phyloP scores from a whole-genome alignment of 2,113 vertebrate genomes.

The Meriones unguiculatus region DNA sequence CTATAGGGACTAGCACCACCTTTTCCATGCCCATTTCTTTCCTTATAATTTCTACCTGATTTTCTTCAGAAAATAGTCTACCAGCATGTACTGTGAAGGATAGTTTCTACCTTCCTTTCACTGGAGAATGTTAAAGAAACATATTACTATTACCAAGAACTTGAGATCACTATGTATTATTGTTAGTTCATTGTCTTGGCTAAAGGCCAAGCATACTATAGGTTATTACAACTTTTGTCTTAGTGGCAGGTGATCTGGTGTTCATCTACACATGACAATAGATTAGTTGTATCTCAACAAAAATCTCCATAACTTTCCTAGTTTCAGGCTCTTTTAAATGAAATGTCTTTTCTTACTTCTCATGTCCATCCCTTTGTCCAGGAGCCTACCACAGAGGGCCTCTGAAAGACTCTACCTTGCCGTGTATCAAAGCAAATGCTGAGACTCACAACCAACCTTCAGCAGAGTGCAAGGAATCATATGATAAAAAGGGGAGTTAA shows the following conservation, averaged over 20 bases:
- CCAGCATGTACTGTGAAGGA: neutral
- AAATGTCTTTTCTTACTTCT: no score
- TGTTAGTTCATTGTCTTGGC: no score
- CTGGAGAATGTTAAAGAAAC: neutral
- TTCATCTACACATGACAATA: no score
- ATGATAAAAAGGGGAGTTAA: no score
- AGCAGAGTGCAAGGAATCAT: no score
- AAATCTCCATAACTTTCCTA: neutral
- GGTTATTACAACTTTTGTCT: neutral
- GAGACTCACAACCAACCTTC: no score
- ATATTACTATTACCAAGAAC: neutral
- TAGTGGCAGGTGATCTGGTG: neutral
- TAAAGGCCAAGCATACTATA: neutral
- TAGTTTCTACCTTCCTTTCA: neutral
- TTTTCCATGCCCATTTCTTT: neutral
- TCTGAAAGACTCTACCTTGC: no score
- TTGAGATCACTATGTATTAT: neutral
- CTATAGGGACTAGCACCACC: neutral
- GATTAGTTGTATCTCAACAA: neutral
- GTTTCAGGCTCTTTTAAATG: neutral
- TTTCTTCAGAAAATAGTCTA: neutral
- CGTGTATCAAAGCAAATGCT: no score
- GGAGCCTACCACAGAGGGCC: no score
- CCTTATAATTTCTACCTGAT: neutral
- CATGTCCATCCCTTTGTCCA: no score